phyloP scores from a whole-genome alignment of 1,140 invertebrate species.

The Hylaeus anthracinus region DNA sequence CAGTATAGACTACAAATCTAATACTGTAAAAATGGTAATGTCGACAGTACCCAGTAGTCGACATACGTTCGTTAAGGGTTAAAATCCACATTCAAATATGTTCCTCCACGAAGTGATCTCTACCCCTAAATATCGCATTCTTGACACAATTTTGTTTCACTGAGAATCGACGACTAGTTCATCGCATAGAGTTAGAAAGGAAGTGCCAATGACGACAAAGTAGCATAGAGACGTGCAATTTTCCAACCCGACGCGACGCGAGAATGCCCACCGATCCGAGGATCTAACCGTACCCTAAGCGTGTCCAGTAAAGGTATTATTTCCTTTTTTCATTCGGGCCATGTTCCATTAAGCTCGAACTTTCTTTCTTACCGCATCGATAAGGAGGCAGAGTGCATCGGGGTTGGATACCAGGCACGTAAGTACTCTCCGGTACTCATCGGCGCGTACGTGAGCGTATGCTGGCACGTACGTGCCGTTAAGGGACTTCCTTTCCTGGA shows the following conservation, averaged over 20 bases:
- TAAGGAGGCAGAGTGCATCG: slow-evolving; percentile 34
- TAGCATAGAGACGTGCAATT: not conserved
- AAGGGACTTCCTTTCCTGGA: slow-evolving; percentile 64
- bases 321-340: slow-evolving; percentile 12
- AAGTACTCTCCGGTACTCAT: slow-evolving; percentile 44
- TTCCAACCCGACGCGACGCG: not conserved
- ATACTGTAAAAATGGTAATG: no score
- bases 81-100: no score
- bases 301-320: slow-evolving; percentile 31
- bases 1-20: no score
- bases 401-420: slow-evolving; percentile 46
- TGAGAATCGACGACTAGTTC: no score
- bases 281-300: slow-evolving; percentile 4
- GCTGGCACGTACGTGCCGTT: slow-evolving; percentile 64
- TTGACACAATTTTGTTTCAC: no score
- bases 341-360: slow-evolving; percentile 40
- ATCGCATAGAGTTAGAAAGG: not conserved
- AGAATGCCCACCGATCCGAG: not conserved
- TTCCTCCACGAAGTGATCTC: no score
- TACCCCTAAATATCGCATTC: no score
- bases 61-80: no score
- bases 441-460: slow-evolving; percentile 57
- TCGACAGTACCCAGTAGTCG: no score
- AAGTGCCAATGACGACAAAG: not conserved
- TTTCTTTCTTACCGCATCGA: slow-evolving; percentile 37